Conservation (phyloP, 2,888 invertebrate species). For the Spodoptera exigua region DNA sequence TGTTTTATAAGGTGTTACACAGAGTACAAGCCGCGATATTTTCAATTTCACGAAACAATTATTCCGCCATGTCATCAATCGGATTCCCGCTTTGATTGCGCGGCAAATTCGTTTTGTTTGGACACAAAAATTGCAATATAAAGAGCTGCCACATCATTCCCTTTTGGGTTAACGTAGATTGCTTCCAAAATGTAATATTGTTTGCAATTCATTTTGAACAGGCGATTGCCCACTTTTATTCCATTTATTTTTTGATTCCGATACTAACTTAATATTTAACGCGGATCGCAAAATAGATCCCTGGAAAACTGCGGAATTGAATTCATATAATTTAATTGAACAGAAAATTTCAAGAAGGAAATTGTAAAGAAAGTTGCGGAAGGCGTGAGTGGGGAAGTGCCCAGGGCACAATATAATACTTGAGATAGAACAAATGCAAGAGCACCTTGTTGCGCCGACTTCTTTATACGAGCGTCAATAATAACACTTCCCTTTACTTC, state of each 20-base stretch:
- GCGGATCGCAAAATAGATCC: slow-evolving; percentile 70
- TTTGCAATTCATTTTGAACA: slow-evolving; percentile 88
- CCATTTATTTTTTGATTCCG: slow-evolving; percentile 77
- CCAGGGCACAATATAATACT: slow-evolving; percentile 80
- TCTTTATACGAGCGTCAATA: slow-evolving; percentile 74
- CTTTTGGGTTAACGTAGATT: slow-evolving; percentile 89
- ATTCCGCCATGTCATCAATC: slow-evolving; percentile 89
- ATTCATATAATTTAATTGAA: slow-evolving; percentile 82
- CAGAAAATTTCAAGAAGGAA: slow-evolving; percentile 78
- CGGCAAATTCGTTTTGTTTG: slow-evolving; percentile 89
- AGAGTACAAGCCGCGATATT: slow-evolving; percentile 81
- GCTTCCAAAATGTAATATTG: slow-evolving; percentile 88
- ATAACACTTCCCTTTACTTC: slow-evolving; percentile 72
- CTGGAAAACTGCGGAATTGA: slow-evolving; percentile 76
- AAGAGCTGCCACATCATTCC: slow-evolving; percentile 90
- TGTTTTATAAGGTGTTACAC: slow-evolving; percentile 78
- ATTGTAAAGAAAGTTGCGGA: slow-evolving; percentile 79
- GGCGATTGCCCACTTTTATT: slow-evolving; percentile 85
- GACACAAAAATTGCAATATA: slow-evolving; percentile 89
- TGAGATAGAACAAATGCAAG: slow-evolving; percentile 77
- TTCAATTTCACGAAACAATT: slow-evolving; percentile 89
- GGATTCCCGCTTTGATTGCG: slow-evolving; percentile 89
- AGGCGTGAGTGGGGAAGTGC: slow-evolving; percentile 75
- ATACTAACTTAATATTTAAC: slow-evolving; percentile 80
- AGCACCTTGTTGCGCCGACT: slow-evolving; percentile 76